Evolutionary conservation across 2,797 vertebrate genomes (phyloP), one percentile per base, ranked within the genome.

Genomic region (Xenops minutus): DNA sequence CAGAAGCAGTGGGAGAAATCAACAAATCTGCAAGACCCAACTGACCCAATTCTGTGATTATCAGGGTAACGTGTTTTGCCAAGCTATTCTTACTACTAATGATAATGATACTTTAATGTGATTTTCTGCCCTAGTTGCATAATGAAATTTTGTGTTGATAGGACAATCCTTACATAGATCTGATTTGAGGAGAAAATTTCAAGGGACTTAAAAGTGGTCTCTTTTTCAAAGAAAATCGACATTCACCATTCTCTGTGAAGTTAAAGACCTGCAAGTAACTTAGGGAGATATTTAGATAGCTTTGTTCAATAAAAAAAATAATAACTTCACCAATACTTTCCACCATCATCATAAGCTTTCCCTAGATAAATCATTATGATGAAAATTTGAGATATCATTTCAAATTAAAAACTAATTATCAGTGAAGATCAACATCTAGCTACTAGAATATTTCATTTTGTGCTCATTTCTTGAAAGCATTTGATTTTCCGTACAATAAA

Each of bases 391-490:
- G 75, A 92, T 87, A 93, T 15, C 10, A 46, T 78, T 86, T 82
- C 69, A 92, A 93, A 90, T 92, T 95, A 81, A 94, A 96, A 92
- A 37, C 39, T 73, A 92, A 86, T 93, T 93, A 91, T 81, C 76
- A 73, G 36, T 19, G 55, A 86, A 84, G 76, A 93, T 83, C 79
- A 92, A 73, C 69, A 69, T 90, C 62, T 59, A 62, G 26, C 39
- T 66, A 51, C n/a, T 43, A 37, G 55, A 75, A 48, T 82, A 82
- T 76, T 94, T 91, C 66, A 66, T 66, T 89, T 73, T 27, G 20
- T 39, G 8, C 51, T 76, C 36, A 21, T 66, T 80, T 83, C 37
- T 72, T 73, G 29, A 72, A 93, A 78, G 39, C 3, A 39, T 88
- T 81, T 81, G 36, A 75, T 75, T 92, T 92, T 93, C 36, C 10